These are phyloP conservation scores for Drosophila suboccidentalis DNA, from an alignment of 2,888 invertebrate species.

Conservation along the genomic window DNA sequence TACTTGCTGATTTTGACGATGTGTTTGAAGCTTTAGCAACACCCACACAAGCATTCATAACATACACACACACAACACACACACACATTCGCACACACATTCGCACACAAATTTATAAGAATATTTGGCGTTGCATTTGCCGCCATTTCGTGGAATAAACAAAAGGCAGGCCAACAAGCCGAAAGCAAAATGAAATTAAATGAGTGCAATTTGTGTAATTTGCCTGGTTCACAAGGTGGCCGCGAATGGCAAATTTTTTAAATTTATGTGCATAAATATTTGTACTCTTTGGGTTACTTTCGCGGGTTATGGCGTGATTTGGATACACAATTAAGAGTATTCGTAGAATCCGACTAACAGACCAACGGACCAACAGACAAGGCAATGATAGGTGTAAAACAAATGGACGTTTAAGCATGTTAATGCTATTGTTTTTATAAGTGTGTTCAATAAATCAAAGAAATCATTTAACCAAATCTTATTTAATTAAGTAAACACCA, in stretches of 20 bases:
- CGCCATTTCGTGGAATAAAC: slow-evolving; percentile 57
- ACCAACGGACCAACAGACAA: neutral
- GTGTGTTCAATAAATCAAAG: slow-evolving; percentile 15
- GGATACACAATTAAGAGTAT: slow-evolving; percentile 10
- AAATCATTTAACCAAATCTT: slow-evolving; percentile 14
- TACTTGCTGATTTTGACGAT: slow-evolving; percentile 51
- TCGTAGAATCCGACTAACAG: slow-evolving; percentile 4
- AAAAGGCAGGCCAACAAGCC: slow-evolving; percentile 35
- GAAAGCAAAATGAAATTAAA: slow-evolving; percentile 40
- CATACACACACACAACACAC: neutral
- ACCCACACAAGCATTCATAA: neutral
- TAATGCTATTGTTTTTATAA: neutral
- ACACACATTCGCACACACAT: slow-evolving; percentile 18
- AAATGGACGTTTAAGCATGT: slow-evolving; percentile 26
- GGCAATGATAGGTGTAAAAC: slow-evolving; percentile 31
- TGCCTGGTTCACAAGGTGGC: slow-evolving; percentile 35
- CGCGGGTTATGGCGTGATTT: slow-evolving; percentile 15
- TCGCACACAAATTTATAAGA: slow-evolving; percentile 50
- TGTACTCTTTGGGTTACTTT: slow-evolving; percentile 41
- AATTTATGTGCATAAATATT: slow-evolving; percentile 69
- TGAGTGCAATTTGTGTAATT: slow-evolving; percentile 54
- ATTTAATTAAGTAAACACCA: slow-evolving; percentile 8
- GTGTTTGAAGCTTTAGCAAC: slow-evolving; percentile 47
- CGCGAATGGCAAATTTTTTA: slow-evolving; percentile 34
- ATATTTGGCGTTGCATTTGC: slow-evolving; percentile 29